A percentile compares a stretch with the other conserved stretches of the same genome.
Conservation (phyloP, 2,888 invertebrate genomes). For the Tipula vernalis region DNA sequence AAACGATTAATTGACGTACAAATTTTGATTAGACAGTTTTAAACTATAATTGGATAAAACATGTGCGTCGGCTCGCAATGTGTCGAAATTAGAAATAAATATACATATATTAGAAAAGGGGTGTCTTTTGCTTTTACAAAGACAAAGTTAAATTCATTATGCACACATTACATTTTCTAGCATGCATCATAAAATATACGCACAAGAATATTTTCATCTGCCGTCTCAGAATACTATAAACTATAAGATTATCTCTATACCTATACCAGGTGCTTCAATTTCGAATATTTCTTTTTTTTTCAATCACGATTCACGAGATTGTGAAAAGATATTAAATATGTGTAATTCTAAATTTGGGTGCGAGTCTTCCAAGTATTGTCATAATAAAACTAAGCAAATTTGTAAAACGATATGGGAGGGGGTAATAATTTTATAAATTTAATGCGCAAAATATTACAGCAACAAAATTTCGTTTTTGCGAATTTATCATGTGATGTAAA, state of each 20-base stretch:
- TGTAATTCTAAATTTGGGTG: neutral
- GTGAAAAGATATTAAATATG: neutral
- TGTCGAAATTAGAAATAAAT: neutral
- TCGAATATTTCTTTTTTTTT: neutral
- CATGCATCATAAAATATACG: neutral
- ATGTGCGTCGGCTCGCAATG: neutral
- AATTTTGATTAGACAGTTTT: neutral
- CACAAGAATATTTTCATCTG: neutral
- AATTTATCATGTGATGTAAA: neutral
- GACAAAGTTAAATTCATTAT: neutral
- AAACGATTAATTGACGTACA: too few relatives aligned
- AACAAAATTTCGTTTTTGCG: neutral
- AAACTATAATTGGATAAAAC: neutral
- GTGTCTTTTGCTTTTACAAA: neutral
- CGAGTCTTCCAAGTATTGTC: neutral
- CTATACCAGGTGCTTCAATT: neutral
- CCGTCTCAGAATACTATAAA: neutral
- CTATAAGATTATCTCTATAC: neutral
- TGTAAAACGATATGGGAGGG: neutral
- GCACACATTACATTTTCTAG: neutral
- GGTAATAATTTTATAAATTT: neutral
- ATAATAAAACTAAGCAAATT: neutral
- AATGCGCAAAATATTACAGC: neutral
- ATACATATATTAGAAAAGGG: neutral
- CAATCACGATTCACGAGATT: neutral